phyloP scores from a whole-genome alignment of 2,113 vertebrate genomes.

The Paradoxurus hermaphroditus region DNA sequence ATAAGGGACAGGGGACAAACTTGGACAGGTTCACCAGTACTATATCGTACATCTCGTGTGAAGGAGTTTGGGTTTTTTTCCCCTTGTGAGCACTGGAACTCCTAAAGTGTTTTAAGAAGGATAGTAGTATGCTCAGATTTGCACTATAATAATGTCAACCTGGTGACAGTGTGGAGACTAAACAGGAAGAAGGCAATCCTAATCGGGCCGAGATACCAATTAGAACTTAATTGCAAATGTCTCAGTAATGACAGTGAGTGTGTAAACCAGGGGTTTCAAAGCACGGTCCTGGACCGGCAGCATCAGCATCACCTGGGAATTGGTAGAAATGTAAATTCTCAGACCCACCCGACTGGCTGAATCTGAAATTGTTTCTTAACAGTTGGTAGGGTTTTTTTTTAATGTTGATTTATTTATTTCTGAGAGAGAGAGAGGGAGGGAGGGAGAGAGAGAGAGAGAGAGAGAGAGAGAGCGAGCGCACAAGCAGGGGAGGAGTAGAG shows the following conservation, averaged over 20 bases:
- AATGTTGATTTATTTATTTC: too few species aligned
- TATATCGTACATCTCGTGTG: fast-evolving
- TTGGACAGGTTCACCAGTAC: neutral
- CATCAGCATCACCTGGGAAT: neutral
- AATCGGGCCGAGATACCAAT: neutral
- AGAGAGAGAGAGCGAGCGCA: too few species aligned
- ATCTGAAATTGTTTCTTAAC: neutral
- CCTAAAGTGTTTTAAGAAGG: neutral
- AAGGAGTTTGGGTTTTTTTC: neutral
- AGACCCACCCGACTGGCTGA: neutral
- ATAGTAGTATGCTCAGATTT: neutral
- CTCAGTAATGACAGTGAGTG: neutral
- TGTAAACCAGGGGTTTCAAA: neutral
- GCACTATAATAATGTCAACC: neutral
- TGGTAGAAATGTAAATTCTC: neutral
- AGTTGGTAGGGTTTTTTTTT: neutral
- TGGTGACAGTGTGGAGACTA: neutral
- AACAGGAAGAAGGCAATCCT: neutral
- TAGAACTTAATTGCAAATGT: neutral
- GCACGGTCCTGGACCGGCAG: neutral
- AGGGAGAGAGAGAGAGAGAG: too few species aligned
- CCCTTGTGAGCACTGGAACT: neutral
- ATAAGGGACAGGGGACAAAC: neutral
- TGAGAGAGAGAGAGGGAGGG: too few species aligned
- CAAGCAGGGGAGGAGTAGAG: too few species aligned